Evolutionary conservation across 2,797 vertebrate species (phyloP).

Genomic region (Hemibagrus guttatus): DNA sequence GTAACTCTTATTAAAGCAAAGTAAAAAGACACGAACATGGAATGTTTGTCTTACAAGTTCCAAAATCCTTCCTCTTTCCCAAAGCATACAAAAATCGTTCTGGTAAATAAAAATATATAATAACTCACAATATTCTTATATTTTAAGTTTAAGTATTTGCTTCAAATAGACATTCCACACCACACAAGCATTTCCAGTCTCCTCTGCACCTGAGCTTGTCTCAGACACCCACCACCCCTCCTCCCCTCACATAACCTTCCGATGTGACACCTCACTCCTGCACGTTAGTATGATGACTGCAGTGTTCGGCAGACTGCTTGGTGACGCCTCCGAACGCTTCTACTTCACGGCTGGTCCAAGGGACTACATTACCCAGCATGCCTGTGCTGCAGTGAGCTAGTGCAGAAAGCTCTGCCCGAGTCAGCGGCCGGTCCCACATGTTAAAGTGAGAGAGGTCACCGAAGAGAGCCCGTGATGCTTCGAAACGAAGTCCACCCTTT

Average conservation of each 20-base stretch:
- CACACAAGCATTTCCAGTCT: background rate
- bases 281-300: slow-evolving; percentile 74
- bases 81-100: slow-evolving; percentile 5
- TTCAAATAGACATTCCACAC: slow-evolving; percentile 17
- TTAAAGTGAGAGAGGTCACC: slow-evolving; percentile 92
- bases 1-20: background rate
- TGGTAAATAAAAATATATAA: slow-evolving; percentile 15
- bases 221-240: slow-evolving; percentile 9
- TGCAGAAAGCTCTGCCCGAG: slow-evolving; percentile 79
- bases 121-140: background rate
- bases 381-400: slow-evolving; percentile 86
- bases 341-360: slow-evolving; percentile 87
- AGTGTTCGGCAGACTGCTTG: slow-evolving; percentile 82
- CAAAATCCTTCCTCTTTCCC: background rate
- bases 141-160: background rate
- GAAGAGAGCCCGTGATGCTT: slow-evolving; percentile 90
- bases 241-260: background rate
- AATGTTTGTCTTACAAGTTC: background rate
- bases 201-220: slow-evolving; percentile 5
- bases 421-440: slow-evolving; percentile 89
- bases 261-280: slow-evolving; percentile 63
- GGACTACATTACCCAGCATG: slow-evolving; percentile 81
- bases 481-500: slow-evolving; percentile 85
- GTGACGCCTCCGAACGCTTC: slow-evolving; percentile 87
- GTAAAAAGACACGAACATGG: background rate